These are phyloP conservation scores for Polypedilum vanderplanki DNA, from an alignment of 1,140 invertebrate species.

Conservation along the genomic window DNA sequence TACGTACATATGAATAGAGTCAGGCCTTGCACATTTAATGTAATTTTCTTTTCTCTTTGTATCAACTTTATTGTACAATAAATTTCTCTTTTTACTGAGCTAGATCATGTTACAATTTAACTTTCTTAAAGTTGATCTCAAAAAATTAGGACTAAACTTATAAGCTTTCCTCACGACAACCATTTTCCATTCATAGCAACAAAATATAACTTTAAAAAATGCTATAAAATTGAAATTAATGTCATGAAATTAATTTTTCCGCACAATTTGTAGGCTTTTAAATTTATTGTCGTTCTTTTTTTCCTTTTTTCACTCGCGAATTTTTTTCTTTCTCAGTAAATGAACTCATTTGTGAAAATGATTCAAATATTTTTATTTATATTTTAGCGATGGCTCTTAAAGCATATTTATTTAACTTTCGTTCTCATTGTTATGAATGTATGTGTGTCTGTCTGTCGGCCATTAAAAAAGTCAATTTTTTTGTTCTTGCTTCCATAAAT, in stretches of 20 bases:
- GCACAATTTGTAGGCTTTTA: conserved; percentile 17
- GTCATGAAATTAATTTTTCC: conserved; percentile 19
- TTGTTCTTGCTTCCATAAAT: not conserved
- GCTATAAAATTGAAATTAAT: conserved; percentile 2
- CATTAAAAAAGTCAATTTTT: conserved; percentile 19
- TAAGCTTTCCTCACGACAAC: not conserved
- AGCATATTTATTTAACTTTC: too few relatives aligned
- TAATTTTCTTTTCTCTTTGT: not conserved
- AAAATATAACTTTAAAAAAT: not conserved
- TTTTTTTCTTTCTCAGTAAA: not conserved
- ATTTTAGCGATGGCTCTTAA: too few relatives aligned
- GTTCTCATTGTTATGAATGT: too few relatives aligned
- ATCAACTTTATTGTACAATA: too few relatives aligned
- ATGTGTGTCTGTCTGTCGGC: not conserved
- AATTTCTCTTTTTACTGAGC: too few relatives aligned
- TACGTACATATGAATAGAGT: not conserved
- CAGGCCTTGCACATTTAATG: not conserved
- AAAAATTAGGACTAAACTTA: not conserved
- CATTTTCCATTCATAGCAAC: not conserved
- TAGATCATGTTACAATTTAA: too few relatives aligned
- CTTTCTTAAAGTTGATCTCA: not conserved
- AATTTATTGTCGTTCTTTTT: not conserved
- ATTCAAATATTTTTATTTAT: too few relatives aligned
- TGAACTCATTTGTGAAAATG: too few relatives aligned
- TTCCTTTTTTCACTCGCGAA: not conserved